Conservation (phyloP, 2,888 invertebrate species). For the Caenorhabditis virilis region DNA sequence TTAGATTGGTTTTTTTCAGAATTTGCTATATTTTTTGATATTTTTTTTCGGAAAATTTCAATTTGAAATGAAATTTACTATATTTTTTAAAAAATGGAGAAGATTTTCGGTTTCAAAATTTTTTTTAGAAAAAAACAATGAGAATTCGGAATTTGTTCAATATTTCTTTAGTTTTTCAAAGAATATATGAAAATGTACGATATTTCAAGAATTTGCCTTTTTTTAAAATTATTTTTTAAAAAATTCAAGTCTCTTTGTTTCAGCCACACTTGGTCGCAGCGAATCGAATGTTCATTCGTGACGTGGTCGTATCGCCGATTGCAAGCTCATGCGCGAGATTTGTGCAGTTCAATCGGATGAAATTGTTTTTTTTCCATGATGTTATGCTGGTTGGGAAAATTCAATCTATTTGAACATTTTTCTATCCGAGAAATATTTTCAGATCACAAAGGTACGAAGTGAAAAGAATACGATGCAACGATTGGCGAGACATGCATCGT, state of each 20-base stretch:
- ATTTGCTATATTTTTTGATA: no score
- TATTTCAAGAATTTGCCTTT: no score
- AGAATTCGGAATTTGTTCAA: no score
- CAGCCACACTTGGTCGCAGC: slow-evolving; percentile 47
- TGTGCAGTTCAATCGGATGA: slow-evolving; percentile 84
- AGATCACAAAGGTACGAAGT: slow-evolving; percentile 37
- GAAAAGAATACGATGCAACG: slow-evolving; percentile 37
- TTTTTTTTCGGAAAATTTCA: no score
- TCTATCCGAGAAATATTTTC: not conserved
- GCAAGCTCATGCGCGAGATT: slow-evolving; percentile 19
- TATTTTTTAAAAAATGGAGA: not conserved
- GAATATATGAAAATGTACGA: no score
- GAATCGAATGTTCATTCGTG: slow-evolving; percentile 38
- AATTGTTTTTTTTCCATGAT: slow-evolving; percentile 91
- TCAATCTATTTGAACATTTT: slow-evolving; percentile 3
- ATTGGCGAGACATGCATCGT: slow-evolving; percentile 34
- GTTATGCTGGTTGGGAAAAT: slow-evolving; percentile 79
- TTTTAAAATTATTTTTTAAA: no score
- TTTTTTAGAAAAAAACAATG: not conserved
- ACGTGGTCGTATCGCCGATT: slow-evolving; percentile 22
- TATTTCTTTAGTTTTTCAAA: not conserved
- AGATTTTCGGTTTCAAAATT: not conserved
- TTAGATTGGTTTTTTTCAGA: no score
- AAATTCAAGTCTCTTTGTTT: no score
- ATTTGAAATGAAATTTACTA: no score